Evolutionary conservation across 2,888 invertebrate genomes (phyloP).

Genomic region (Andrena chrysosceles): DNA sequence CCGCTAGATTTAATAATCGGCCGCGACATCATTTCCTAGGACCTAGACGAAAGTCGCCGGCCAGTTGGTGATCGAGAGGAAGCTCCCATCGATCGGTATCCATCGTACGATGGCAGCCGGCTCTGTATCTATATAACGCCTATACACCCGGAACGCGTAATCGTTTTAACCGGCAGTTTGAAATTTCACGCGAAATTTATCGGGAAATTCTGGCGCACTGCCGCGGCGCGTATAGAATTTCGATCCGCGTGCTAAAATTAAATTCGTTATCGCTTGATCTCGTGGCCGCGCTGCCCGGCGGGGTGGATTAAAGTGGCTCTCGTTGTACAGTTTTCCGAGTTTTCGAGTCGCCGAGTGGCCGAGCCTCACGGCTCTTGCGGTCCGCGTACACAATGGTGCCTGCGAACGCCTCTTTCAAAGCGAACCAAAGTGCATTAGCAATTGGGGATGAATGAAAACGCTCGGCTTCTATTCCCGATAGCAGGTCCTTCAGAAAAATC

Average conservation of each 20-base stretch:
- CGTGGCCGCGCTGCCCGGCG: not conserved
- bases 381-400: not conserved
- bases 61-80: constrained; percentile 14
- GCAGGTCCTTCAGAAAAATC: not conserved
- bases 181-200: constrained; percentile 71
- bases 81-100: constrained; percentile 45
- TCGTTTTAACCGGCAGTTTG: constrained; percentile 67
- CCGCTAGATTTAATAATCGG: constrained; percentile 60
- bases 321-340: constrained; percentile 14
- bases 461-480: not conserved
- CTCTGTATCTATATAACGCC: not conserved
- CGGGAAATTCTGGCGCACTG: constrained; percentile 54
- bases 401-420: constrained; percentile 1
- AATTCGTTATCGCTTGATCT: constrained; percentile 58
- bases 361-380: not conserved
- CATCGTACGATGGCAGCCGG: constrained; percentile 17
- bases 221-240: constrained; percentile 58
- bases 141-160: constrained; percentile 38
- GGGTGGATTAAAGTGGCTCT: constrained; percentile 39
- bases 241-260: constrained; percentile 49
- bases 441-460: not conserved
- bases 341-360: constrained; percentile 9
- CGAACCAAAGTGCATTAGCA: not conserved
- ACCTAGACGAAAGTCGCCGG: constrained; percentile 53
- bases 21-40: constrained; percentile 40